phyloP scores from a whole-genome alignment of 2,113 vertebrate species.

The Panthera leo region DNA sequence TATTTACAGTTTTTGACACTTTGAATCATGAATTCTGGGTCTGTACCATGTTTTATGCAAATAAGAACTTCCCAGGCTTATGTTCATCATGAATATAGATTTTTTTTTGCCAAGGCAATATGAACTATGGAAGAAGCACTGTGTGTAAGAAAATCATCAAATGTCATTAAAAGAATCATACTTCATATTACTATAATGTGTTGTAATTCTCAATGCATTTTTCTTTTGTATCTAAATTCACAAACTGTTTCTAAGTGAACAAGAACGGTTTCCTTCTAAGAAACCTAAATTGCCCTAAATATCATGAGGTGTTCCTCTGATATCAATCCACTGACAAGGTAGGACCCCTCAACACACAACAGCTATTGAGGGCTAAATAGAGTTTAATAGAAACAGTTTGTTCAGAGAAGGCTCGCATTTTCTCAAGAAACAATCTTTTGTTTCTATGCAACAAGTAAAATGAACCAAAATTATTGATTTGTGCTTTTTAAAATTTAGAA shows the following conservation, averaged over 20 bases:
- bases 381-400: conserved; percentile 2
- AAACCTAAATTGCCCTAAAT: background rate
- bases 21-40: conserved; percentile 50
- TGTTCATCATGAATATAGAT: conserved; percentile 60
- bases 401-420: conserved; percentile 33
- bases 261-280: background rate
- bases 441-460: conserved; percentile 27
- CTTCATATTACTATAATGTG: background rate
- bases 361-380: background rate
- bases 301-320: background rate
- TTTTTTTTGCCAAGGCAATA: conserved; percentile 27
- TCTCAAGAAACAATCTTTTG: conserved; percentile 19
- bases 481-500: conserved; percentile 21
- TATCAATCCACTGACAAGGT: background rate
- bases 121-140: conserved; percentile 2
- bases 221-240: conserved; percentile 20
- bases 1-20: conserved; percentile 56
- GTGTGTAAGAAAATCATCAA: conserved; percentile 23
- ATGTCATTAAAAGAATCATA: background rate
- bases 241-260: background rate
- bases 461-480: conserved; percentile 24
- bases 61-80: conserved; percentile 31
- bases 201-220: background rate
- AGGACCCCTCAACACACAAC: background rate
- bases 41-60: conserved; percentile 65